phyloP scores from a whole-genome alignment of 2,113 vertebrate species.

The Microcebus jonahi region DNA sequence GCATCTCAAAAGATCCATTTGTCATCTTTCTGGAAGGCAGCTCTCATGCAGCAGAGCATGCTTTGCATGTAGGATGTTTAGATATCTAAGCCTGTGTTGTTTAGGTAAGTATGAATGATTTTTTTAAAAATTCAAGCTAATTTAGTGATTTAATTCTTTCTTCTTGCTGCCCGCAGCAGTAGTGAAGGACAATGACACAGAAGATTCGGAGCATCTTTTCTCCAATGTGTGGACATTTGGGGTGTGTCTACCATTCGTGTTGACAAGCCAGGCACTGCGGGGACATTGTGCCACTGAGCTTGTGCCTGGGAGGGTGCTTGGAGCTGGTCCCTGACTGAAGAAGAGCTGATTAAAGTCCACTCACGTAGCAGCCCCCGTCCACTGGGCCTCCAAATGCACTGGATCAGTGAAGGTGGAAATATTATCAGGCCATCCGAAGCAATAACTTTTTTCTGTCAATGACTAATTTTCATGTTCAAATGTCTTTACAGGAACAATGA shows the following conservation, averaged over 20 bases:
- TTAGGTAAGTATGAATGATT: not conserved
- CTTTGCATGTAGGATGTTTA: not conserved
- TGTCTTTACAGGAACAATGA: not conserved
- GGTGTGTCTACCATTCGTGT: not conserved
- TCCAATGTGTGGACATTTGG: not conserved
- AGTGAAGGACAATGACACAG: not conserved
- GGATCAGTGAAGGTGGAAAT: no score
- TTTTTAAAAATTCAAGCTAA: not conserved
- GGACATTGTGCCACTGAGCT: not conserved
- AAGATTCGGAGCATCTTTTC: not conserved
- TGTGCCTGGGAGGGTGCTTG: not conserved
- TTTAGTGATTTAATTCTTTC: not conserved
- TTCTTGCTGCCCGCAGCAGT: not conserved
- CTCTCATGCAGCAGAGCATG: not conserved
- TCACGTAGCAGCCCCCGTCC: not conserved
- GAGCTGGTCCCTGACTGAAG: not conserved
- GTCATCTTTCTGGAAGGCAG: not conserved
- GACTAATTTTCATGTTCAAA: not conserved
- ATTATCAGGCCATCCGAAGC: not conserved
- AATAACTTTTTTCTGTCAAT: not conserved
- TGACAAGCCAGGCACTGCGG: not conserved
- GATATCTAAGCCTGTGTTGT: not conserved
- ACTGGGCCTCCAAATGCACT: accelerated
- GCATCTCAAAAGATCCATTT: not conserved
- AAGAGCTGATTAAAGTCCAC: not conserved